Evolutionary conservation across 1,140 invertebrate genomes (phyloP).

Genomic region (Macrosteles quadrilineatus): DNA sequence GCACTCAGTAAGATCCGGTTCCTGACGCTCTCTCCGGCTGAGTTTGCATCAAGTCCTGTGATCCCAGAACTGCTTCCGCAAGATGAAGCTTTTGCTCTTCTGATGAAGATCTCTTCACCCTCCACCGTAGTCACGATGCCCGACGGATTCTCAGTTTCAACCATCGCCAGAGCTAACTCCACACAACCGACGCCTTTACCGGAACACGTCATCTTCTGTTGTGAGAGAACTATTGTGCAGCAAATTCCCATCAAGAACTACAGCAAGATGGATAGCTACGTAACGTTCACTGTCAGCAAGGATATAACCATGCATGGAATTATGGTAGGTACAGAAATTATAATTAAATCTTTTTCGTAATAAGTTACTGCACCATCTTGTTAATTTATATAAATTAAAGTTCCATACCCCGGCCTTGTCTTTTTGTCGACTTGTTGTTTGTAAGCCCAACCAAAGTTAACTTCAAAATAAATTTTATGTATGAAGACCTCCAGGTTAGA

Average conservation of each 20-base stretch:
- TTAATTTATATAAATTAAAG: too few species aligned
- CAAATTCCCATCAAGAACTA: slow-evolving; percentile 45
- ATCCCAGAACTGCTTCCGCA: slow-evolving; percentile 67
- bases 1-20: slow-evolving; percentile 71
- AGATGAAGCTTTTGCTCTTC: slow-evolving; percentile 72
- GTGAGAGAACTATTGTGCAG: slow-evolving; percentile 3
- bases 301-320: slow-evolving; percentile 34
- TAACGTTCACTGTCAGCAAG: slow-evolving; percentile 29
- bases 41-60: slow-evolving; percentile 78
- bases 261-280: slow-evolving; percentile 35
- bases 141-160: slow-evolving; percentile 61
- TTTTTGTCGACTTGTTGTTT: too few species aligned
- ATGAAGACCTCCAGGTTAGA: too few species aligned
- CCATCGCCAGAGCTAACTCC: not conserved
- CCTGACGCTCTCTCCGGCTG: slow-evolving; percentile 70
- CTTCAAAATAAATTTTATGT: too few species aligned
- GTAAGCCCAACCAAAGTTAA: too few species aligned
- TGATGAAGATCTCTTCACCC: slow-evolving; percentile 77
- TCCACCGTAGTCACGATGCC: slow-evolving; percentile 59
- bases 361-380: too few species aligned
- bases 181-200: slow-evolving; percentile 4
- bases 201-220: slow-evolving; percentile 12
- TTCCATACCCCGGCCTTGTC: too few species aligned
- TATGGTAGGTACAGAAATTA: slow-evolving; percentile 16
- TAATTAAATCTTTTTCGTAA: too few species aligned